These are phyloP conservation scores for Drosophila varians DNA, from an alignment of 1,140 invertebrate genomes.

Conservation along the genomic window DNA sequence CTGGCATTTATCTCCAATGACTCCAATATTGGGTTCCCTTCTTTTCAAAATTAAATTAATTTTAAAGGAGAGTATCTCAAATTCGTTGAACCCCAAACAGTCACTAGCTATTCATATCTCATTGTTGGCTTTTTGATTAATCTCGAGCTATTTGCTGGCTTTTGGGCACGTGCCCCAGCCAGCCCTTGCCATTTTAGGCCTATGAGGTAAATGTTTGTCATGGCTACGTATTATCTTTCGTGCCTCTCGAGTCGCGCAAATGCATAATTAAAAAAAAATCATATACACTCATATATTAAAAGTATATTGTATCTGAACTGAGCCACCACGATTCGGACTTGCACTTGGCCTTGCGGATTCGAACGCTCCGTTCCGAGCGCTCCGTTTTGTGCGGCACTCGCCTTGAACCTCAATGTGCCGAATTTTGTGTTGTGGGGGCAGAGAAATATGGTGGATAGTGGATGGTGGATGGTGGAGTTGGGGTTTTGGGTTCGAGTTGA, in stretches of 20 bases:
- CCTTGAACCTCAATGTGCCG: slow-evolving; percentile 81
- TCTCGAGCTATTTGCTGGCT: slow-evolving; percentile 9
- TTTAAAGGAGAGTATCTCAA: slow-evolving; percentile 1
- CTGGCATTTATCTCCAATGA: no score
- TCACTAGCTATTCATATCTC: slow-evolving; percentile 22
- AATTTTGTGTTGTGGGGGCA: slow-evolving; percentile 55
- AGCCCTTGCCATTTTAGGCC: slow-evolving; percentile 56
- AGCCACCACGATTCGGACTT: slow-evolving; percentile 53
- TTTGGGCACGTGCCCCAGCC: slow-evolving; percentile 32
- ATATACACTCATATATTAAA: slow-evolving; percentile 3
- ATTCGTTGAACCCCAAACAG: neutral
- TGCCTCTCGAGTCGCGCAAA: slow-evolving; percentile 42
- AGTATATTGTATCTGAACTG: slow-evolving; percentile 35
- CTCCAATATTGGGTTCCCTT: no score
- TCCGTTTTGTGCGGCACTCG: slow-evolving; percentile 33
- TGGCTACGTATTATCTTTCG: slow-evolving; percentile 39
- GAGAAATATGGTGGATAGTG: slow-evolving; percentile 1
- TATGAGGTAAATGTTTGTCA: slow-evolving; percentile 51
- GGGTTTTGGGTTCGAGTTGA: slow-evolving; percentile 50
- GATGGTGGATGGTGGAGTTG: no score
- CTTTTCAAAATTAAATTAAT: no score
- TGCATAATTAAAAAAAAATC: slow-evolving; percentile 54
- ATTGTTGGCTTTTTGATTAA: slow-evolving; percentile 31
- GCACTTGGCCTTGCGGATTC: slow-evolving; percentile 71
- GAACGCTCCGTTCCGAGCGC: slow-evolving; percentile 57